phyloP scores from a whole-genome alignment of 2,888 invertebrate species.

The Acanthacorydalis orientalis region DNA sequence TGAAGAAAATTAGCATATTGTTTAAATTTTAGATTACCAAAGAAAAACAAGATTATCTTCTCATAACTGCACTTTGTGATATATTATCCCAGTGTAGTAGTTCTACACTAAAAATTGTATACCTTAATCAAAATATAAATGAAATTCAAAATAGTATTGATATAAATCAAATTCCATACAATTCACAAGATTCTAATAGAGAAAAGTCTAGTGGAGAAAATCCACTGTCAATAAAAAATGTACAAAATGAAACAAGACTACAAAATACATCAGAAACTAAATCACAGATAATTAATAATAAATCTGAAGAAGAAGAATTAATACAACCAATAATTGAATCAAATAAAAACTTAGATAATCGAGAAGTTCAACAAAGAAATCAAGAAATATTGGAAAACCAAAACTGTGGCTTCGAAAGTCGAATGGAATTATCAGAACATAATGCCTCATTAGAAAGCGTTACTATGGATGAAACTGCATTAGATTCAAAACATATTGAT shows the following conservation, averaged over 20 bases:
- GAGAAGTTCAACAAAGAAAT: no score
- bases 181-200: neutral
- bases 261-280: no score
- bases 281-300: no score
- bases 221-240: no score
- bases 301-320: no score
- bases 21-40: slow-evolving; percentile 33
- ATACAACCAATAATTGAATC: no score
- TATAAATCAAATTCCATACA: slow-evolving; percentile 9
- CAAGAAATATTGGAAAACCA: no score
- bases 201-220: no score
- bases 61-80: slow-evolving; percentile 61
- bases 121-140: slow-evolving; percentile 14
- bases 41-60: slow-evolving; percentile 52
- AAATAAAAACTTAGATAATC: no score
- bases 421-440: neutral
- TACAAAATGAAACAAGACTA: no score
- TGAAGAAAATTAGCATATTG: neutral
- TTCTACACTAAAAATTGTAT: slow-evolving; percentile 39
- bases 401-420: no score
- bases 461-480: neutral
- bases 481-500: neutral
- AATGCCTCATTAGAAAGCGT: neutral
- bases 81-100: slow-evolving; percentile 59
- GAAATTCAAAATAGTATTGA: slow-evolving; percentile 13